phyloP scores from a whole-genome alignment of 2,113 vertebrate genomes.

The Cyprinodon variegatus region DNA sequence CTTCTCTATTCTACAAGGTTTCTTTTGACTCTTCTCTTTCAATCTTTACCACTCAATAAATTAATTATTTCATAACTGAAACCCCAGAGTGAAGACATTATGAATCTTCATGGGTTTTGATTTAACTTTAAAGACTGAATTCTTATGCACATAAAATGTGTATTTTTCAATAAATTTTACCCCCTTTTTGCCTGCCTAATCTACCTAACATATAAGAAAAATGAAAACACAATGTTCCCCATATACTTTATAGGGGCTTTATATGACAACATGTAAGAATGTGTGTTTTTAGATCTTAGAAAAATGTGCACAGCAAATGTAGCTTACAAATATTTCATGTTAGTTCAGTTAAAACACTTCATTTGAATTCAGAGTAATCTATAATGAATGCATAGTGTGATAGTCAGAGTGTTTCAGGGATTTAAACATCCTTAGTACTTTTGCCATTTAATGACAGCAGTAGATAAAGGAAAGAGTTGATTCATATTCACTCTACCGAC shows the following conservation, averaged over 20 bases:
- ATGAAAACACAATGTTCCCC: not conserved
- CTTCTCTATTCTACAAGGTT: no score
- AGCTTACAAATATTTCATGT: not conserved
- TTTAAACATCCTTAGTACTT: not conserved
- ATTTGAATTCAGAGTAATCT: not conserved
- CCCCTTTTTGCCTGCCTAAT: not conserved
- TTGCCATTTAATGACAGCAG: constrained; percentile 16
- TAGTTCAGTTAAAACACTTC: not conserved
- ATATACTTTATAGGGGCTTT: not conserved
- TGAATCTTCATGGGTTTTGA: not conserved
- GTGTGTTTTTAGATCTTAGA: not conserved
- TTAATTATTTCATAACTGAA: no score
- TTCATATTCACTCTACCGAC: constrained; percentile 32
- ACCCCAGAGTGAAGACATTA: no score
- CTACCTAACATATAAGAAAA: not conserved
- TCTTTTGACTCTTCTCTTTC: no score
- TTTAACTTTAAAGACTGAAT: not conserved
- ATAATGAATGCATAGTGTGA: not conserved
- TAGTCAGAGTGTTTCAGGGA: not conserved
- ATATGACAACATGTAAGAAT: not conserved
- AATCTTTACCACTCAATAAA: no score
- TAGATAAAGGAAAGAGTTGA: constrained; percentile 22
- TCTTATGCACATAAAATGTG: not conserved
- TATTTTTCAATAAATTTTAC: not conserved
- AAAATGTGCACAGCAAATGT: not conserved